Conservation (phyloP, 1,140 invertebrate genomes). For the Sycophaga agraensis region DNA sequence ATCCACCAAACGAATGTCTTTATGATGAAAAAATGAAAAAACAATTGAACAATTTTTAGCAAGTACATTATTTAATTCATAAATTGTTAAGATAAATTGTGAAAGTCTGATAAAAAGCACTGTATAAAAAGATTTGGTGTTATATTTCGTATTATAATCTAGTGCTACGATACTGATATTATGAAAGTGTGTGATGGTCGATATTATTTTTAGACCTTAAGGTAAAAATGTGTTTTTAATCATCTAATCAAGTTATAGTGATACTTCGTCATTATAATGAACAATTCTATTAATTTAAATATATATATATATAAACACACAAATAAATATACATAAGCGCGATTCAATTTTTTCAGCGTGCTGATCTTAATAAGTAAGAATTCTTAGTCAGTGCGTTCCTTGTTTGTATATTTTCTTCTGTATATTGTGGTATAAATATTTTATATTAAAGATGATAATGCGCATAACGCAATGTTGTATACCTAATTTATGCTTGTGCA, state of each 20-base stretch:
- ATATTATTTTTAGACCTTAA: constrained; percentile 1
- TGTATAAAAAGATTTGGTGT: constrained; percentile 15
- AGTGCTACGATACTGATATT: constrained; percentile 17
- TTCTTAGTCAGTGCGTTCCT: constrained; percentile 22
- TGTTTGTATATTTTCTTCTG: constrained; percentile 23
- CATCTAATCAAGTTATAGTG: neutral
- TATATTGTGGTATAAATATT: constrained; percentile 15
- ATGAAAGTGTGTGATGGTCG: neutral
- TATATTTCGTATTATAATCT: constrained; percentile 17
- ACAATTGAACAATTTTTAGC: constrained; percentile 17
- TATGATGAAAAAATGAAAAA: neutral
- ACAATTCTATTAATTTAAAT: constrained; percentile 22
- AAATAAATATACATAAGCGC: neutral
- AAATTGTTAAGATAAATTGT: constrained; percentile 7
- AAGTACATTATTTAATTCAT: constrained; percentile 7
- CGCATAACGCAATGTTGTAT: constrained; percentile 16
- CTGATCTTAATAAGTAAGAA: constrained; percentile 17
- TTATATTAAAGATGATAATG: constrained; percentile 20
- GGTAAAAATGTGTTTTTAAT: neutral
- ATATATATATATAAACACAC: neutral
- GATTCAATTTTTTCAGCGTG: constrained; percentile 8
- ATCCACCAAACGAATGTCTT: constrained; percentile 6
- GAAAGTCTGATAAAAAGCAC: constrained; percentile 12
- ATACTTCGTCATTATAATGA: neutral
- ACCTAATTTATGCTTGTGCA: constrained; percentile 25